Conservation (phyloP, 1,140 invertebrate species). For the Pissodes strobi region DNA sequence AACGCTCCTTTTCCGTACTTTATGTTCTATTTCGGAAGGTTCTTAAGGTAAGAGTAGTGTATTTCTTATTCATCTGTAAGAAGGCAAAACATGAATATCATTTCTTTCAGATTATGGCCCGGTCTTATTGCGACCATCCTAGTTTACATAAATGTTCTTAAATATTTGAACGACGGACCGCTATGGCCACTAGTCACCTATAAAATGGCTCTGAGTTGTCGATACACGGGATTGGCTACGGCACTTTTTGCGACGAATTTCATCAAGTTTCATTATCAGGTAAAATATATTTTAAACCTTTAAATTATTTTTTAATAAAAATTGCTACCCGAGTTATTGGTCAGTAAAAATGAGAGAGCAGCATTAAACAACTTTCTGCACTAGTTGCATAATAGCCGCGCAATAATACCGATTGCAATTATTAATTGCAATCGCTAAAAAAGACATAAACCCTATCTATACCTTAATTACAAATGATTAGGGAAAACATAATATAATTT, state of each 20-base stretch:
- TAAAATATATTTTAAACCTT: background rate
- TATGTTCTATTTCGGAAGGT: constrained; percentile 30
- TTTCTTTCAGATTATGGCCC: constrained; percentile 37
- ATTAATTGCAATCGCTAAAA: too few species aligned
- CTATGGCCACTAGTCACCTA: constrained; percentile 32
- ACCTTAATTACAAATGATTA: too few species aligned
- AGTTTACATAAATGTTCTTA: constrained; percentile 35
- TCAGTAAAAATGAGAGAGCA: too few species aligned
- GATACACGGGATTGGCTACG: constrained; percentile 29
- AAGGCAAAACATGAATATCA: too few species aligned
- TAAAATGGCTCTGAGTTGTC: constrained; percentile 22
- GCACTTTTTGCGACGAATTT: constrained; percentile 35
- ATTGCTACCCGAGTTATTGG: too few species aligned
- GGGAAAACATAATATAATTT: too few species aligned
- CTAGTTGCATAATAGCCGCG: too few species aligned
- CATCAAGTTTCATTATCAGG: constrained; percentile 23
- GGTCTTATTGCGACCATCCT: constrained; percentile 37
- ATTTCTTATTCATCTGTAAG: too few species aligned
- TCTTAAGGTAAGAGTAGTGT: constrained; percentile 37
- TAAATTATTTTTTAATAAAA: background rate
- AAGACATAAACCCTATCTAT: too few species aligned
- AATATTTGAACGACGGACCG: constrained; percentile 40
- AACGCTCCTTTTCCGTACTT: background rate
- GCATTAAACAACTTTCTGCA: too few species aligned
- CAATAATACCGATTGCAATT: too few species aligned